phyloP scores from a whole-genome alignment of 2,113 vertebrate genomes.

The Nyctibius bracteatus region DNA sequence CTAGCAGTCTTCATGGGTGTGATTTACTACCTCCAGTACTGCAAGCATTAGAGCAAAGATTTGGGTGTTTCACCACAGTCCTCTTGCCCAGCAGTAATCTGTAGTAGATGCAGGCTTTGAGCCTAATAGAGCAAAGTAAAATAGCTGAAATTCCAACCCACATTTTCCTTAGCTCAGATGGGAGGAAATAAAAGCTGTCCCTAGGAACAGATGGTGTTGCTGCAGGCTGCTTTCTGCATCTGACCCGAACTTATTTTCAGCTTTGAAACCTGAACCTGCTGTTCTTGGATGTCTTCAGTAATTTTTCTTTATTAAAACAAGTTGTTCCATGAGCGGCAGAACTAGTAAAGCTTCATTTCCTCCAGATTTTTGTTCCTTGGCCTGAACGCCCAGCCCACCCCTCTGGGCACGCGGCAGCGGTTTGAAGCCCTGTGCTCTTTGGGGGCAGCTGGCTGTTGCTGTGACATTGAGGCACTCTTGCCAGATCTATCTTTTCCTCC shows the following conservation, averaged over 20 bases:
- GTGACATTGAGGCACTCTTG: neutral
- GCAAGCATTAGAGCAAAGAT: neutral
- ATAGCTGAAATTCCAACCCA: conserved; percentile 62
- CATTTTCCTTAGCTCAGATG: conserved; percentile 63
- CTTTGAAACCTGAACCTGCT: conserved; percentile 67
- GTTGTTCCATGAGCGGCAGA: conserved; percentile 40
- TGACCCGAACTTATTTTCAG: conserved; percentile 64
- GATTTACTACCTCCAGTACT: neutral
- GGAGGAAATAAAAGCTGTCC: conserved; percentile 65
- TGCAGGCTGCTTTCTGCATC: conserved; percentile 65
- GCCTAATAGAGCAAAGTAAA: conserved; percentile 60
- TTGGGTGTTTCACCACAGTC: neutral
- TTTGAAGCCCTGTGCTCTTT: neutral
- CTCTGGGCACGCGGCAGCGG: rapidly evolving
- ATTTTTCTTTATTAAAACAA: conserved; percentile 63
- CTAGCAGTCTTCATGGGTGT: neutral
- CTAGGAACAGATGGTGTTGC: conserved; percentile 57
- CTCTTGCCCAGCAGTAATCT: conserved; percentile 25
- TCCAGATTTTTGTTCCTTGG: neutral
- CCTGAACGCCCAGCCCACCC: neutral
- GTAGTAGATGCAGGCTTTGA: conserved; percentile 55
- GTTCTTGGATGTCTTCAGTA: conserved; percentile 51
- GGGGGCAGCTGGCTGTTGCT: neutral
- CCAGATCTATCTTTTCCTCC: neutral
- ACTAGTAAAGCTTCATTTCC: conserved; percentile 59